Base-by-base conservation (phyloP, 2,797 vertebrate species). In the Phoebastria nigripes region DNA sequence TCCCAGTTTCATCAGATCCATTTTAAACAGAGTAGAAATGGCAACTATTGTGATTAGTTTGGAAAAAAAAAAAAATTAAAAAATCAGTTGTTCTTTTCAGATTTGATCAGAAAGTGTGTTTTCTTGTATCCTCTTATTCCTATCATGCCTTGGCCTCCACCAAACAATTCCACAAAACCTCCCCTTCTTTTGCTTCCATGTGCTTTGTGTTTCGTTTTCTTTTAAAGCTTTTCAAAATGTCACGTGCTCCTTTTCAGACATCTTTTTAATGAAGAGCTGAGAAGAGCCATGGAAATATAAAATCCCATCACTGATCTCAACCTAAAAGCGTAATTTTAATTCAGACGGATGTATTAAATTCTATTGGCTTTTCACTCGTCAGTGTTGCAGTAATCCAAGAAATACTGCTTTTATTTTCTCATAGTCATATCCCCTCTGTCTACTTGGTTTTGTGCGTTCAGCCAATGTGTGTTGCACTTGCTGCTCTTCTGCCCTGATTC, bases 371-470 rank as follows among this genome's bases (percentile, higher is more conserved):
- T 91, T 90, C 2, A 0, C 6, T 78, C 33, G 13, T 58, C 29
- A 8, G 3, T 39, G 41, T 55, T 81, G 28, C 35, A 35, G 46
- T 76, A 66, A 42, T 80, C n/a, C 42, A 79, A 46, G 41, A 91
- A 56, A 56, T 61, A 25, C 22, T 71, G 28, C 37, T 74, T 91
- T 69, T 88, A 54, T 91, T 65, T 91, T 90, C 42, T 81, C 15
- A 9, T 33, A 7, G 13, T 76, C 19, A 4, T 59, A 24, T 83
- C 42, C 21, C 5, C 19, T 52, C 82, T 66, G 51, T 26, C 26
- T 87, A 1, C n/a, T 67, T 71, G 42, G 3, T 33, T 90, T 81
- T 69, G 11, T 86, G 37, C 24, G 20, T 72, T 90, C 16, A 54
- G 35, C 16, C 65, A 28, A 10, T 0, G 0, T 29, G 14, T 67